phyloP scores from a whole-genome alignment of 2,113 vertebrate species.

The Prunella himalayana region DNA sequence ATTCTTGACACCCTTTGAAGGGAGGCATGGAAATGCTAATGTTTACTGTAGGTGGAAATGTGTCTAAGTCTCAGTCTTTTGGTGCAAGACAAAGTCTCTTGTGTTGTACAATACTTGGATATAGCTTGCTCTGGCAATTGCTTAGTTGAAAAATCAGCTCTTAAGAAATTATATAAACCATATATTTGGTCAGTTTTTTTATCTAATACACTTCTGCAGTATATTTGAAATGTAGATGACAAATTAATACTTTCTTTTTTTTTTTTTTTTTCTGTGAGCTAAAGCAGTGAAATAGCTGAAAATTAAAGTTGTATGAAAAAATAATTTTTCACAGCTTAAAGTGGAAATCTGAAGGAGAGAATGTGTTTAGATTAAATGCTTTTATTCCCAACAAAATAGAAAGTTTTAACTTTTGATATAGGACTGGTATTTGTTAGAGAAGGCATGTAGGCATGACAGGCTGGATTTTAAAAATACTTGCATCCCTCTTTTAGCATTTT shows the following conservation, averaged over 20 bases:
- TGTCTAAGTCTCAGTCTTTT: not conserved
- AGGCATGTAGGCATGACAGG: not conserved
- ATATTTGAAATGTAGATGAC: not conserved
- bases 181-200: not conserved
- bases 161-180: not conserved
- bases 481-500: not conserved
- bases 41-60: not conserved
- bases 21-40: not conserved
- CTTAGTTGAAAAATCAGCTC: not conserved
- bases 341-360: not conserved
- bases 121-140: not conserved
- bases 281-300: not conserved
- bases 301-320: not conserved
- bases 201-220: not conserved
- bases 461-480: not conserved
- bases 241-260: not conserved
- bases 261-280: not conserved
- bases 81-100: not conserved
- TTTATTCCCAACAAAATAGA: not conserved
- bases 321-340: not conserved
- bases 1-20: not conserved
- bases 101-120: not conserved
- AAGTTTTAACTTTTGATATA: not conserved
- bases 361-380: not conserved
- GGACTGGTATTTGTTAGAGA: not conserved